Percentiles rank a stretch among this genome's conserved stretches.
phyloP scores from a whole-genome alignment of 2,797 vertebrate species.

The Coluber constrictor region DNA sequence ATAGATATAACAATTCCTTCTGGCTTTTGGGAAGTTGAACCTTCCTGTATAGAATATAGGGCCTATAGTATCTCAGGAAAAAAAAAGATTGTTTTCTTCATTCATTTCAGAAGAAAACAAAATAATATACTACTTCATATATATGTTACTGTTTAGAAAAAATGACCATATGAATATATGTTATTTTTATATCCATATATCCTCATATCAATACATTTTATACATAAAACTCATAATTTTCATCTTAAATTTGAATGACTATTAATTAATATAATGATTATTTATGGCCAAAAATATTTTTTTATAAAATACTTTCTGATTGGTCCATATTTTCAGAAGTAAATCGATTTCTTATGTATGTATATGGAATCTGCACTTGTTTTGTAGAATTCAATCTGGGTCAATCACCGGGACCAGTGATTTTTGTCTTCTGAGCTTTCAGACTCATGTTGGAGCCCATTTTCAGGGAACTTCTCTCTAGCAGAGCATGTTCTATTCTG shows the following conservation, averaged over 20 bases:
- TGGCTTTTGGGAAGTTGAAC: constrained; percentile 6
- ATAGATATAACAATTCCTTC: neutral
- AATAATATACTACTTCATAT: neutral
- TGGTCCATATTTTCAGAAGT: too few relatives aligned
- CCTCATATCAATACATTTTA: neutral
- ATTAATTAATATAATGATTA: too few relatives aligned
- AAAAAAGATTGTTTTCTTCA: neutral
- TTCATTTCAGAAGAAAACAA: neutral
- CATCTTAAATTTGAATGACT: neutral
- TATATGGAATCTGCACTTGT: too few relatives aligned
- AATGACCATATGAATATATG: neutral
- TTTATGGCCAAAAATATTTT: too few relatives aligned
- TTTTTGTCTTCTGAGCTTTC: too few relatives aligned
- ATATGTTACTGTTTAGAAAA: neutral
- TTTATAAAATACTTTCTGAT: too few relatives aligned
- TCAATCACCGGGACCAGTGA: too few relatives aligned
- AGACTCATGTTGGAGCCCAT: too few relatives aligned
- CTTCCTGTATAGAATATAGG: neutral
- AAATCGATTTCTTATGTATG: too few relatives aligned
- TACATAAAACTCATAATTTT: neutral
- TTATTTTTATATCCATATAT: neutral
- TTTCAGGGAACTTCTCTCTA: too few relatives aligned
- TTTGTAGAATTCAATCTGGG: too few relatives aligned
- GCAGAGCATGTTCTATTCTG: too few relatives aligned
- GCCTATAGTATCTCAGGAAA: constrained; percentile 9